Base-by-base conservation (phyloP, 2,888 invertebrate species). In the Urechis unicinctus region DNA sequence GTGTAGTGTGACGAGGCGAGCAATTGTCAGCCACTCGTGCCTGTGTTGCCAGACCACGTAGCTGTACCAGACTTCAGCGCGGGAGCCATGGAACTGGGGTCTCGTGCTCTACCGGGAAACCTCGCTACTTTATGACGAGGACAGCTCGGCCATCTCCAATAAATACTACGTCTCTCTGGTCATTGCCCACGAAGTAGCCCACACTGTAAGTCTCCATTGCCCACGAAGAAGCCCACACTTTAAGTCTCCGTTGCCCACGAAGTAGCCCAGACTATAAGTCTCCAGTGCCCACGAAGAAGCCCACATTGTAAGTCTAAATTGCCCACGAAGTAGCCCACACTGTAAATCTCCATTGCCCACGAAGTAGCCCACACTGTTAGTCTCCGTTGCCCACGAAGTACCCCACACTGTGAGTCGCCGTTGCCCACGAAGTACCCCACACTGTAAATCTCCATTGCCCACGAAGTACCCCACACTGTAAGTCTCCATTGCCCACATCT, bases 11-110 rank as follows among this genome's bases (percentile, higher is more conserved):
- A 9, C 36, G 36, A 36, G 9, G 36, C 9, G 9, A 36, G 36
- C 17, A 13, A 36, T 36, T 36, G 36, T 36, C 36, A 36, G 9
- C 17, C 36, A 17, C 36, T 36, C 36, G 9, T 17, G 36, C 36
- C 36, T 13, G 9, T 36, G 17, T 36, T 36, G 58, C 28, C 67
- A 74, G 77, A 78, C 61, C 77, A 78, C 61, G 75, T 73, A 25
- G 77, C 77, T 9, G 70, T 77, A 21, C 78, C 78, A 3, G 77
- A 77, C 62, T 77, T 78, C 61, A 68, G 71, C 53, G 75, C 69
- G 3, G 77, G 77, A 1, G 77, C 77, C 3, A 77, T 77, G 77
- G 76, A 77, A 77, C 61, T 77, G 77, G 76, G 77, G 77, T 51
- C 68, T 76, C 53, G 71, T 76, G 5, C 66, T 77, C 28, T 77